Evolutionary conservation across 2,888 invertebrate species (phyloP), one percentile per base, ranked within the genome.

Genomic region (Lysandra bellargus): DNA sequence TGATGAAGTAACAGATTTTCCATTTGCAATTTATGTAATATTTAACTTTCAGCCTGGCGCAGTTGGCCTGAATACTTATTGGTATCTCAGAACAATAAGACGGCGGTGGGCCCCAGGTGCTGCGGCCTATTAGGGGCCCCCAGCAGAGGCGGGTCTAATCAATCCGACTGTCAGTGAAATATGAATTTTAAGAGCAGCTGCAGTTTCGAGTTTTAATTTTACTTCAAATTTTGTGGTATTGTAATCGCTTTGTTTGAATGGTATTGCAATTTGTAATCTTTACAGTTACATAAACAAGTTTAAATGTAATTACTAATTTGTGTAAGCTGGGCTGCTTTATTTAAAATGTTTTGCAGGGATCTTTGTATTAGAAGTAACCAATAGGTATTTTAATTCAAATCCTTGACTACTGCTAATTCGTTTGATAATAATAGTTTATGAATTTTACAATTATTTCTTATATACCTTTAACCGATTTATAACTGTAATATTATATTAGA

Each of bases 101-200:
- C 64, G 64, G 30, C 30, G 30, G 64, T 57, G 17, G 57, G 17
- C 23, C 64, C 64, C 64, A 30, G 64, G 64, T 64, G 64, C 30
- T 12, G 7, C 23, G 23, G 23, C 23, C 23, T 4, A 30, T 1
- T 30, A 7, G 64, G 9, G 23, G 6, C 7, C 9, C 30, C 30
- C 12, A 33, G 17, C 33, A 69, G 69, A 69, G 69, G 69, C 69
- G 69, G 69, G 69, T 33, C 33, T 69, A 69, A 69, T 69, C 69
- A 69, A 69, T 69, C 69, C 69, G 33, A 37, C 69, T 69, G 69
- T 69, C 69, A 69, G 12, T 69, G 64, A 37, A 69, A 69, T 69
- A 69, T 69, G 69, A 69, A 69, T 69, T 17, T 33, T 23, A 69
- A 69, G 14, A 33, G 30, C 69, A 69, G 33, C 69, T 69, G 69